Percentiles rank a stretch among this genome's conserved stretches.
Evolutionary conservation across 1,140 invertebrate genomes (phyloP).

Genomic region (Parapsyche elsis): DNA sequence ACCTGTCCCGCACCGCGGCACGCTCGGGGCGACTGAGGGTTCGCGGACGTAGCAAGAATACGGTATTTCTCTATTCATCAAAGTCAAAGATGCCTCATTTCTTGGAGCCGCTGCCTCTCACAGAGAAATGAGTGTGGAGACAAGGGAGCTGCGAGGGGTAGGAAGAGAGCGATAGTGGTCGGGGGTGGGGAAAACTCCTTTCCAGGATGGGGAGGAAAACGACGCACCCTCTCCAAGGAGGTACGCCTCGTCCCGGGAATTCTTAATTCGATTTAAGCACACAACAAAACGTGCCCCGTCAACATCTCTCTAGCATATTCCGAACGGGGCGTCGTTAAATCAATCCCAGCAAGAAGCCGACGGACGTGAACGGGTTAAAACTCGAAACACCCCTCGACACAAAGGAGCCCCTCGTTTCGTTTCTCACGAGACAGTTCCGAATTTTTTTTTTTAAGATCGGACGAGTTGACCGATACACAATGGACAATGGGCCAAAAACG

Average conservation of each 20-base stretch:
- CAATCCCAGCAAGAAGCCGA: background rate
- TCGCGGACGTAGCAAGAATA: conserved; percentile 51
- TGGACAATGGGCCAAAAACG: background rate
- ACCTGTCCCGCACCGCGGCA: background rate
- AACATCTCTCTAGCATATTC: background rate
- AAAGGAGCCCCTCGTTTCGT: conserved; percentile 35
- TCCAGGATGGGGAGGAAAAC: too few relatives aligned
- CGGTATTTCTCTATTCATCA: conserved; percentile 54
- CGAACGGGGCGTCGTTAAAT: background rate
- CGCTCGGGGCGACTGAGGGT: conserved; percentile 12
- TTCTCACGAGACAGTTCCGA: background rate
- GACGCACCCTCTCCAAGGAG: background rate
- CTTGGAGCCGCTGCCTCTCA: conserved; percentile 36
- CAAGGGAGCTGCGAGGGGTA: background rate
- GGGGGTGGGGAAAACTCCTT: background rate
- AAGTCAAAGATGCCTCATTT: conserved; percentile 55
- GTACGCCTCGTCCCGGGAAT: conserved; percentile 40
- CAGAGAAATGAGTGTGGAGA: conserved; percentile 34
- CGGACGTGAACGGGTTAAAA: conserved; percentile 29
- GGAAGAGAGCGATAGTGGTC: background rate
- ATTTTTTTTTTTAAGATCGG: too few relatives aligned
- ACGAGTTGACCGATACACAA: too few relatives aligned
- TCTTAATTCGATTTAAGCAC: conserved; percentile 53
- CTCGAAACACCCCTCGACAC: conserved; percentile 43
- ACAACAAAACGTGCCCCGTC: conserved; percentile 48